Base-by-base conservation (phyloP, 2,797 vertebrate species). In the Cossypha polioptera region DNA sequence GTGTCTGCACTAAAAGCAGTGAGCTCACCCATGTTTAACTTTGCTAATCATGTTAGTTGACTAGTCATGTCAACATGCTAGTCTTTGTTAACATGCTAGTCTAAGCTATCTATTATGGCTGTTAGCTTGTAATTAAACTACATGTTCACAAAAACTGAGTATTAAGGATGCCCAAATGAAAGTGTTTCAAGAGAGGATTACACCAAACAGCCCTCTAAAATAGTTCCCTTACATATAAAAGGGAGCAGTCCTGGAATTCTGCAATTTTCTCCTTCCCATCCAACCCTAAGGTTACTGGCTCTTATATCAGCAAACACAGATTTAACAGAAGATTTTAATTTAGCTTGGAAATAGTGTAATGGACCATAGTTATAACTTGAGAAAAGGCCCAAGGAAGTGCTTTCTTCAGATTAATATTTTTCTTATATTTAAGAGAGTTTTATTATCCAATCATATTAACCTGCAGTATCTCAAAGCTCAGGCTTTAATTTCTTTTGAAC, bases 401-500 rank as follows among this genome's bases (percentile, higher is more conserved):
- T 43, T 19, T 82, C 9, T 38, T 81, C 57, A 43, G 7, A 86
- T 81, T 76, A 82, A 11, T 62, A 69, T 74, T 95, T 86, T 87
- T 59, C 29, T 77, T 38, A 24, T 57, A 67, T 79, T 93, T 73
- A 36, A 45, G 75, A 58, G 10, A 33, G 4, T 43, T 87, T 92
- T 79, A 63, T 78, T 92, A 33, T 81, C 86, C 53, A 48, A 5
- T 73, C 42, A 45, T 77, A 75, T 77, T 95, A 95, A 96, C 45
- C 45, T 73, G 36, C 29, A 77, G 31, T 79, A 71, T 63, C 35
- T 82, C 58, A 92, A 95, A 96, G 33, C 51, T 88, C 17, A 82
- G 31, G 5, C 20, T 94, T 96, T 92, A 90, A 80, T 88, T 93
- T 86, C 69, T 80, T 96, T 94, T 90, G 83, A 94, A 92, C 65